A percentile compares a stretch with the other conserved stretches of the same genome.
Conservation (phyloP, 2,888 invertebrate genomes). For the Hyalella azteca region DNA sequence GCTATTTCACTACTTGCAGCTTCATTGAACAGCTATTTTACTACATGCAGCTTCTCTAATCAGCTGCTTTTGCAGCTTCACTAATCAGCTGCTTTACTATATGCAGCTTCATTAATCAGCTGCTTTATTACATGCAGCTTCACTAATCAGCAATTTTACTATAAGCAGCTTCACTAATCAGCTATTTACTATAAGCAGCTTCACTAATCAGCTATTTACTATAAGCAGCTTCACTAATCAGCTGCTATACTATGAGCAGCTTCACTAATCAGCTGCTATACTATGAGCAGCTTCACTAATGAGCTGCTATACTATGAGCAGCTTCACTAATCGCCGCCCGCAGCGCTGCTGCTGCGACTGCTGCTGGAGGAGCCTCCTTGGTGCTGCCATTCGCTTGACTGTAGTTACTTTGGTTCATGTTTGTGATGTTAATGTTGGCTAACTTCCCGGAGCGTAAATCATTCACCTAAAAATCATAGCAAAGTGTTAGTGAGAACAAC, state of each 20-base stretch:
- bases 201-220: too few relatives aligned
- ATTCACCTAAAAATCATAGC: background rate
- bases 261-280: slow-evolving; percentile 89
- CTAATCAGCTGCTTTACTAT: slow-evolving; percentile 90
- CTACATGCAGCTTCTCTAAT: too few relatives aligned
- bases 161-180: too few relatives aligned
- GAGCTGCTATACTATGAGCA: slow-evolving; percentile 81
- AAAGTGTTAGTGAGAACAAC: background rate
- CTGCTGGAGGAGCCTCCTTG: slow-evolving; percentile 61
- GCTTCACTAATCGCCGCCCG: slow-evolving; percentile 66
- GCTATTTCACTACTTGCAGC: too few relatives aligned
- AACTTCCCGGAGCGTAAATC: slow-evolving; percentile 27
- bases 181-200: too few relatives aligned
- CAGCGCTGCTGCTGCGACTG: slow-evolving; percentile 64
- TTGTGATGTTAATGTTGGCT: background rate
- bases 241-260: slow-evolving; percentile 92
- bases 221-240: slow-evolving; percentile 94
- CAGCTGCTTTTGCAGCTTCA: too few relatives aligned
- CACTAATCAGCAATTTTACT: too few relatives aligned
- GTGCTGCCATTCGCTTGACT: background rate
- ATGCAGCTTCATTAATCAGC: too few relatives aligned
- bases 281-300: slow-evolving; percentile 97
- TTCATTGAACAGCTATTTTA: too few relatives aligned
- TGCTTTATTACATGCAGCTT: too few relatives aligned
- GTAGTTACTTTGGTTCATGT: slow-evolving; percentile 11